Percentiles rank a stretch among this genome's conserved stretches.
These are phyloP conservation scores for Platycheirus albimanus DNA, from an alignment of 2,888 invertebrate species.

Conservation along the genomic window DNA sequence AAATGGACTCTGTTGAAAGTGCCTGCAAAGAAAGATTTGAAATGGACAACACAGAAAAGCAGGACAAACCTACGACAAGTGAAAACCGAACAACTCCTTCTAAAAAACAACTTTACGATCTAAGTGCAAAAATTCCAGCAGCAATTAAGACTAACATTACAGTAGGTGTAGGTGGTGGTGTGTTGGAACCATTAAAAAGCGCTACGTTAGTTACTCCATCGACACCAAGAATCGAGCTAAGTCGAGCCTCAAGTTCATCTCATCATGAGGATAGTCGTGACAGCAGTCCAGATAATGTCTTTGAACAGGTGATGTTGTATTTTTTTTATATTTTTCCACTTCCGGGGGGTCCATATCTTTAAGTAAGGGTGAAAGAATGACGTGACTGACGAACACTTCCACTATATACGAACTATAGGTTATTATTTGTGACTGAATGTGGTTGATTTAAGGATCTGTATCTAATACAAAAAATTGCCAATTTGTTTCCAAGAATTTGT, in stretches of 20 bases:
- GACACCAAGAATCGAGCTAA: constrained; percentile 94
- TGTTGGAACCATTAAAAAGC: constrained; percentile 75
- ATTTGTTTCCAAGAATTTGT: too few species aligned
- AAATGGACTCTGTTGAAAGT: constrained; percentile 76
- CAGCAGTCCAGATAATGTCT: constrained; percentile 92
- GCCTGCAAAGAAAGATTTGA: constrained; percentile 44
- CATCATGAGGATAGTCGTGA: constrained; percentile 92
- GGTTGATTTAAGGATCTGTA: too few species aligned
- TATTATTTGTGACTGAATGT: too few species aligned
- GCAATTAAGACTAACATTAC: constrained; percentile 79
- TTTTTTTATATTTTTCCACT: too few species aligned
- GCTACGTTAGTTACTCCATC: constrained; percentile 85
- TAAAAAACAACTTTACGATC: constrained; percentile 75
- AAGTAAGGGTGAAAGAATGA: too few species aligned
- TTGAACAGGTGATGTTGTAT: constrained; percentile 85
- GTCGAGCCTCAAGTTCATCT: constrained; percentile 93
- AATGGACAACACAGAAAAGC: constrained; percentile 56
- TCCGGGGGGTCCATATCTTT: too few species aligned
- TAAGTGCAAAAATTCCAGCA: constrained; percentile 80
- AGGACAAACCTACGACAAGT: constrained; percentile 30
- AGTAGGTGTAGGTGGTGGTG: constrained; percentile 78
- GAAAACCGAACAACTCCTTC: constrained; percentile 75
- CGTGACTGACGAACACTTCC: too few species aligned
- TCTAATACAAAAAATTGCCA: too few species aligned
- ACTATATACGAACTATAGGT: too few species aligned